Base-by-base conservation (phyloP, 2,797 vertebrate species). In the Sylvilagus floridanus region DNA sequence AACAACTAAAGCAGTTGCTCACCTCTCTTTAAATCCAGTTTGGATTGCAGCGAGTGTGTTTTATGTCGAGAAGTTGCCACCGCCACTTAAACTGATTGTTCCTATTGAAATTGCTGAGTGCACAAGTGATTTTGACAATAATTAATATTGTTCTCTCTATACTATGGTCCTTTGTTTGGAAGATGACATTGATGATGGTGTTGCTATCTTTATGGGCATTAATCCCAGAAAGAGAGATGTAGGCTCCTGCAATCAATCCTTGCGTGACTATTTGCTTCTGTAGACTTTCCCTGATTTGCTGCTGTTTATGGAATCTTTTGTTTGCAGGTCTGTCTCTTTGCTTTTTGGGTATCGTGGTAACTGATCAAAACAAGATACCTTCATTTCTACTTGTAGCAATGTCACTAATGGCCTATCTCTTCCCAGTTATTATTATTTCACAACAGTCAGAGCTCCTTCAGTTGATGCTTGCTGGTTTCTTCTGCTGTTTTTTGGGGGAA, bases 1-100 rank as follows among this genome's bases (percentile, higher is more conserved):
- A 98, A 96, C 97, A 97, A 97, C 98, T 98, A 98, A 99, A 97
- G 98, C 98, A 1, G 85, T 81, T 24, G 98, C 98, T 98, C 96
- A 96, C 98, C 98, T 98, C 97, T 95, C 97, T 98, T 97, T 72
- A 97, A 97, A 97, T 90, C 97, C 86, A 91, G 97, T 98, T 98
- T 97, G 92, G 93, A 96, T 95, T 79, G 93, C 50, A 93, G 96
- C 88, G 95, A 98, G 96, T 77, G 76, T 92, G 66, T 97, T 98
- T 97, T 90, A 95, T 97, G 95, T 97, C 83, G 96, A 96, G 92
- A 97, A 98, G 97, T 96, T 98, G 96, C 96, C 88, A 86, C 83
- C 42, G 95, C 97, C 97, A 97, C 97, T 98, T 98, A 98, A 96
- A 97, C 94, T 97, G 97, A 98, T 98, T 97, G 97, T 96, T 95